Percentiles rank a stretch among this genome's conserved stretches.
Conservation (phyloP, 2,113 vertebrate genomes). For the Anas platyrhynchos region DNA sequence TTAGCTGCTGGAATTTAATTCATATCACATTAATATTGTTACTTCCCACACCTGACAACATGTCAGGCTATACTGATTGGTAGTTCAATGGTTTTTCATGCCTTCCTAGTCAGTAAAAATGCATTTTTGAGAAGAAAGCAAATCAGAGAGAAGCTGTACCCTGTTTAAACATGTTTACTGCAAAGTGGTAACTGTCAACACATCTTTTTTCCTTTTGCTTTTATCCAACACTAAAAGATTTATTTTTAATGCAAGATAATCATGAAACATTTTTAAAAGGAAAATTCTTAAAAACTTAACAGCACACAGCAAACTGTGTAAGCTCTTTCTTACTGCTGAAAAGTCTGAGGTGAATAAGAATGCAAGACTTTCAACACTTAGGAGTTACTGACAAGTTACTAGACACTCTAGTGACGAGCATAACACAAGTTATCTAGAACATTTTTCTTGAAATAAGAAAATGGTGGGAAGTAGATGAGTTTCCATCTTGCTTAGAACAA, state of each 20-base stretch:
- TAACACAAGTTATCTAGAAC: background rate
- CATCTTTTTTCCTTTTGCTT: background rate
- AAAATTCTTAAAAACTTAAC: background rate
- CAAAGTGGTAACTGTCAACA: background rate
- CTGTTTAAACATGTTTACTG: background rate
- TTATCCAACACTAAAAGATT: background rate
- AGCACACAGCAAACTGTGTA: background rate
- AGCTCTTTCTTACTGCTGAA: background rate
- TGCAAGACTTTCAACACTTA: background rate
- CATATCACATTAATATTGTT: background rate
- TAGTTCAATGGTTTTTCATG: background rate
- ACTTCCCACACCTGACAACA: background rate
- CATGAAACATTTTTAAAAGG: background rate
- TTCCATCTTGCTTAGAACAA: background rate
- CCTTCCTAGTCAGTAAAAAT: background rate
- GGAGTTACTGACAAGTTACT: background rate
- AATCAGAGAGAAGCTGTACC: fast-evolving
- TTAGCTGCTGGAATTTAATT: background rate
- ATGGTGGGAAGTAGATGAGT: background rate
- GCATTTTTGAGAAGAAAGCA: background rate
- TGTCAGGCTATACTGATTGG: background rate
- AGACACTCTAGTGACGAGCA: background rate
- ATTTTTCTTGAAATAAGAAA: background rate
- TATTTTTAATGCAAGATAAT: background rate
- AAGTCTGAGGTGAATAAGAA: background rate